phyloP scores from a whole-genome alignment of 2,113 vertebrate genomes.

The Entosphenus tridentatus region DNA sequence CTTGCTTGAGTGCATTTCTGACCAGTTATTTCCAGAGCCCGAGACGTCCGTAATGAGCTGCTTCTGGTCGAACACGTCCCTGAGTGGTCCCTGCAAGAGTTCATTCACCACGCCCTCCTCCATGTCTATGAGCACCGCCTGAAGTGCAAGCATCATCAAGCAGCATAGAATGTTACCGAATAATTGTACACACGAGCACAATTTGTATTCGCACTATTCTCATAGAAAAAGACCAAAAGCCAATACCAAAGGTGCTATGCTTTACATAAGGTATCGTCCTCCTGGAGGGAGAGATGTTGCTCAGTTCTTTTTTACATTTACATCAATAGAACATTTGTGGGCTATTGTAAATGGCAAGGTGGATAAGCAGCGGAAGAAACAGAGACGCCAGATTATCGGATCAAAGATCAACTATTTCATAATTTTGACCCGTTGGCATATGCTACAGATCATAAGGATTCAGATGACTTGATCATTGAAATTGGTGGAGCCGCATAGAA shows the following conservation, averaged over 20 bases:
- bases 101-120: slow-evolving; percentile 86
- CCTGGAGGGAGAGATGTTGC: neutral
- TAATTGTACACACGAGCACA: slow-evolving; percentile 7
- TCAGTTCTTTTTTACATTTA: neutral
- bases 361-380: no score
- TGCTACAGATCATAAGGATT: no score
- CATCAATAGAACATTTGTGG: neutral
- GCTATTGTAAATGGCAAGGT: no score
- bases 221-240: neutral
- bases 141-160: slow-evolving; percentile 4
- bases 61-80: slow-evolving; percentile 64
- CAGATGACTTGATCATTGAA: no score
- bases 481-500: no score
- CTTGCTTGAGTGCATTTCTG: slow-evolving; percentile 17
- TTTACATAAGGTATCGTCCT: neutral
- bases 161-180: slow-evolving; percentile 12
- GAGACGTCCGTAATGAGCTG: slow-evolving; percentile 88
- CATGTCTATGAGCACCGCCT: slow-evolving; percentile 94
- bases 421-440: no score
- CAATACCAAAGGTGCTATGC: neutral
- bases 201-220: no score
- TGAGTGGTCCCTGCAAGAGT: slow-evolving; percentile 65
- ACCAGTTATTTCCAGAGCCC: slow-evolving; percentile 97
- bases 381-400: no score
- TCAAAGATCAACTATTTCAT: no score